Evolutionary conservation across 2,113 vertebrate genomes (phyloP).

Genomic region (Oreotrochilus melanogaster): DNA sequence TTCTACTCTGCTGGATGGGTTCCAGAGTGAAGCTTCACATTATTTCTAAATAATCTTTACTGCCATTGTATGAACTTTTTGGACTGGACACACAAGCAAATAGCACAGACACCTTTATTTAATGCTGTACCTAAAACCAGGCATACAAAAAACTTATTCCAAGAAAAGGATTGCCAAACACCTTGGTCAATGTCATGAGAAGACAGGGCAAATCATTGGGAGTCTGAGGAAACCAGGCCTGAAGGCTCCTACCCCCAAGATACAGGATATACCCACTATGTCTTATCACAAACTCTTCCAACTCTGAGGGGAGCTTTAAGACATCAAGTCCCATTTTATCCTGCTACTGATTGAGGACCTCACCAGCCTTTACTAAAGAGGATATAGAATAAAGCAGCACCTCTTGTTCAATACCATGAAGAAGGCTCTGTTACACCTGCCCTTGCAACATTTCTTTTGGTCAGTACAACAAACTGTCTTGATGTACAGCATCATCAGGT

Average conservation of each 20-base stretch:
- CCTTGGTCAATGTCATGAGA: not conserved
- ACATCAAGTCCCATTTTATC: not conserved
- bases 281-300: not conserved
- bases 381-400: not conserved
- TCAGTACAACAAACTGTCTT: not conserved
- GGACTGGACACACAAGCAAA: not conserved
- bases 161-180: not conserved
- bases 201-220: not conserved
- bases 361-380: not conserved
- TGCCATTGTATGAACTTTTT: not conserved
- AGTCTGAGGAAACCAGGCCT: not conserved
- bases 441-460: not conserved
- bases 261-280: not conserved
- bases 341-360: not conserved
- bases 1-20: not conserved
- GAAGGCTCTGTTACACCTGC: not conserved
- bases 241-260: not conserved
- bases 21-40: not conserved
- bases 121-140: not conserved
- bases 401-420: not conserved
- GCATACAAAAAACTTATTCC: not conserved
- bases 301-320: not conserved
- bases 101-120: not conserved
- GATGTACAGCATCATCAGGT: not conserved
- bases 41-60: conserved; percentile 21